Conservation (phyloP, 2,797 vertebrate genomes). For the Naso thynnoides region DNA sequence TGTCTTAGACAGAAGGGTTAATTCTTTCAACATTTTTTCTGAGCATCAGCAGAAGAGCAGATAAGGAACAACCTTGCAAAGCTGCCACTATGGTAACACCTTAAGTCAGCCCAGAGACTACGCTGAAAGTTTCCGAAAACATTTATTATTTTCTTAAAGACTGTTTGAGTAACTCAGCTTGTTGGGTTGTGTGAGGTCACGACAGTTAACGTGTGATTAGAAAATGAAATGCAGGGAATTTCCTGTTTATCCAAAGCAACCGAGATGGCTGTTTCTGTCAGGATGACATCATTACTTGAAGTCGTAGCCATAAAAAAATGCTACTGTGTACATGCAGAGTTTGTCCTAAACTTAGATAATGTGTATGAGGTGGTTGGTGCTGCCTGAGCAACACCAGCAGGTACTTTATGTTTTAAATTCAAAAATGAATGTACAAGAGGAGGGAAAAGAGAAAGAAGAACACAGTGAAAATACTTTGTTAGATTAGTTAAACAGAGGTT, state of each 20-base stretch:
- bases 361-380: neutral
- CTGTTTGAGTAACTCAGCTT: neutral
- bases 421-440: neutral
- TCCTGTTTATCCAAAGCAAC: conserved; percentile 58
- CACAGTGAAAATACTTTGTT: no score
- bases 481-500: no score
- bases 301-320: neutral
- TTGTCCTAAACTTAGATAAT: conserved; percentile 6
- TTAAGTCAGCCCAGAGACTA: neutral
- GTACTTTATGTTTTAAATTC: conserved; percentile 68
- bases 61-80: conserved; percentile 7
- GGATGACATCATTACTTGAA: neutral
- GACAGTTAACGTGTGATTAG: conserved; percentile 7
- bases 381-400: conserved; percentile 15
- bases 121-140: neutral
- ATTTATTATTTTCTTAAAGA: neutral
- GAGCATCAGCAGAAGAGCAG: neutral
- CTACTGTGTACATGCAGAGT: neutral
- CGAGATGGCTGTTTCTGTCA: neutral
- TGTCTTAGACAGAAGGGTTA: neutral
- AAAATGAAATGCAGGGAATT: conserved; percentile 46
- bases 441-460: neutral
- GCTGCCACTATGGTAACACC: neutral
- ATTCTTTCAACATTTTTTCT: neutral
- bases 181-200: conserved; percentile 5